These are phyloP conservation scores for Diaperis boleti DNA, from an alignment of 2,888 invertebrate species.

Conservation along the genomic window DNA sequence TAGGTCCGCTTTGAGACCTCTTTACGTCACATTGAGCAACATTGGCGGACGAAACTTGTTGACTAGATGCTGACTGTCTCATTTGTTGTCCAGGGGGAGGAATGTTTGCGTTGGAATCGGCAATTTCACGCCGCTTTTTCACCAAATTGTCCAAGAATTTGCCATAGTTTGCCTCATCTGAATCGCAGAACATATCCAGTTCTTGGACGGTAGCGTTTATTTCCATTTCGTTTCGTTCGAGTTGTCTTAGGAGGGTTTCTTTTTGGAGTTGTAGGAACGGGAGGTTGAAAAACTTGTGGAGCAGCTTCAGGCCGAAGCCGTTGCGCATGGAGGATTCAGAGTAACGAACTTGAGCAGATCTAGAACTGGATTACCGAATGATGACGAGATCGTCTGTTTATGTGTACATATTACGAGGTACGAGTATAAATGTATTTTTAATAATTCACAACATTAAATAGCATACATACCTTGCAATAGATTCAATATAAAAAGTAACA, in stretches of 20 bases:
- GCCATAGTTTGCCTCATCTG: conserved; percentile 82
- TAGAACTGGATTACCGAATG: conserved; percentile 60
- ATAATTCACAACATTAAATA: too few relatives aligned
- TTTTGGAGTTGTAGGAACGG: conserved; percentile 93
- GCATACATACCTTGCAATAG: conserved; percentile 68
- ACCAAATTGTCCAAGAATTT: conserved; percentile 81
- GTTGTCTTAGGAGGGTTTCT: conserved; percentile 83
- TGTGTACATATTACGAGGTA: too few relatives aligned
- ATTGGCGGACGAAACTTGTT: conserved; percentile 50
- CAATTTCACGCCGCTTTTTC: conserved; percentile 79
- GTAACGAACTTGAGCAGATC: conserved; percentile 81
- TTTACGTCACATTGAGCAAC: conserved; percentile 63
- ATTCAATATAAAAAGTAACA: conserved; percentile 78
- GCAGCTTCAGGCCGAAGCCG: conserved; percentile 91
- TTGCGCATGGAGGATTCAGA: conserved; percentile 96
- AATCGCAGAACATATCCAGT: conserved; percentile 80
- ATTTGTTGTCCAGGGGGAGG: conserved; percentile 57
- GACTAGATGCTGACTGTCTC: conserved; percentile 39
- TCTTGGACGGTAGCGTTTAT: conserved; percentile 81
- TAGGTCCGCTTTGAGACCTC: conserved; percentile 65
- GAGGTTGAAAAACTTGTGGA: conserved; percentile 95
- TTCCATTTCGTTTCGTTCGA: conserved; percentile 88
- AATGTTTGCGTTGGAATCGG: conserved; percentile 73
- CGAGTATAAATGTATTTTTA: too few relatives aligned
- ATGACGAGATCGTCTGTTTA: too few relatives aligned